phyloP scores from a whole-genome alignment of 2,113 vertebrate species.

The Cervus canadensis region DNA sequence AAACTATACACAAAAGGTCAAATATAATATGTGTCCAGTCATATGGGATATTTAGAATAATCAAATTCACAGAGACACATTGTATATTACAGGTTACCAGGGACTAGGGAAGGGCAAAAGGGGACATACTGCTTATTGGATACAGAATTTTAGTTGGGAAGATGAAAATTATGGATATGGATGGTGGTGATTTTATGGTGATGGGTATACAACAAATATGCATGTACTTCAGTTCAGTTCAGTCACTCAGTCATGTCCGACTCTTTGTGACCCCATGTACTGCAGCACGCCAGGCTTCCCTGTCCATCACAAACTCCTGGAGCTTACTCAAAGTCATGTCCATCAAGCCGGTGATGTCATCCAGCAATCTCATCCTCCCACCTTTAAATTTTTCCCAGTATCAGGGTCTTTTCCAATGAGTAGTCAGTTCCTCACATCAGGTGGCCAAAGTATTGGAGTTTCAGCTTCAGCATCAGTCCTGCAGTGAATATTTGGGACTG shows the following conservation, averaged over 20 bases:
- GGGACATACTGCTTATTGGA: not conserved
- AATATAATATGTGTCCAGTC: not conserved
- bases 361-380: not conserved
- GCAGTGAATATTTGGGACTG: not conserved
- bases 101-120: not conserved
- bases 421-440: not conserved
- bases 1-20: not conserved
- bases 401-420: not conserved
- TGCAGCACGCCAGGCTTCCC: not conserved
- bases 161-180: not conserved
- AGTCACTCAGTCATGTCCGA: not conserved
- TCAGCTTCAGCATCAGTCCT: not conserved
- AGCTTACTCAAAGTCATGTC: not conserved
- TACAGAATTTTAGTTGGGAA: not conserved
- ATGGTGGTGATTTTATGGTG: not conserved
- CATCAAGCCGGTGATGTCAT: not conserved
- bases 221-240: not conserved
- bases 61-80: not conserved
- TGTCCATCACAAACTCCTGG: not conserved
- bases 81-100: not conserved
- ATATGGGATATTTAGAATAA: not conserved
- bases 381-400: not conserved
- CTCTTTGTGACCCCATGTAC: not conserved
- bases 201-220: not conserved
- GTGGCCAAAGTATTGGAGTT: not conserved